A percentile compares a stretch with the other conserved stretches of the same genome.
These are phyloP conservation scores for Megalonaias nervosa DNA, from an alignment of 1,140 invertebrate genomes.

Conservation along the genomic window DNA sequence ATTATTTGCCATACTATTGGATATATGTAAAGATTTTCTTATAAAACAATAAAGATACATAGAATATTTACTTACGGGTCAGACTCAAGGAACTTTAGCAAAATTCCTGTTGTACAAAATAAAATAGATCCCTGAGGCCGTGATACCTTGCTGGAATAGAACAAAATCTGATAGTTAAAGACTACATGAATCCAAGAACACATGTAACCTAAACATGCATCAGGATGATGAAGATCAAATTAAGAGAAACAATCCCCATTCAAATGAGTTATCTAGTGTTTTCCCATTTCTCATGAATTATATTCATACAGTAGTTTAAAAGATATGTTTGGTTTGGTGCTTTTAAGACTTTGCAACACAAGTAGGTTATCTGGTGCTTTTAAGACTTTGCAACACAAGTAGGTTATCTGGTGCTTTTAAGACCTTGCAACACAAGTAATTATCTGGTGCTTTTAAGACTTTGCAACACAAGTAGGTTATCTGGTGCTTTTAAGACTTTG, in stretches of 20 bases:
- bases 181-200: neutral
- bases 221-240: neutral
- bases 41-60: neutral
- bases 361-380: too few relatives aligned
- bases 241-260: neutral
- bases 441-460: too few relatives aligned
- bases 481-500: too few relatives aligned
- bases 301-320: too few relatives aligned
- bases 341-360: too few relatives aligned
- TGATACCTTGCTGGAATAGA: constrained; percentile 74
- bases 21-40: neutral
- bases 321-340: too few relatives aligned
- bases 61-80: constrained; percentile 66
- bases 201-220: neutral
- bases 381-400: too few relatives aligned
- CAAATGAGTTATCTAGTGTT: neutral
- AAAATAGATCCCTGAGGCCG: constrained; percentile 84
- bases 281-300: neutral
- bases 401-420: too few relatives aligned
- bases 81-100: constrained; percentile 63
- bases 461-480: too few relatives aligned
- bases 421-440: too few relatives aligned
- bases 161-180: neutral
- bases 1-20: too few relatives aligned
- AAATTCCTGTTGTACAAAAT: constrained; percentile 86